Percentiles rank a stretch among this genome's conserved stretches.
These are phyloP conservation scores for Damaliscus lunatus DNA, from an alignment of 2,113 vertebrate species.

Conservation along the genomic window DNA sequence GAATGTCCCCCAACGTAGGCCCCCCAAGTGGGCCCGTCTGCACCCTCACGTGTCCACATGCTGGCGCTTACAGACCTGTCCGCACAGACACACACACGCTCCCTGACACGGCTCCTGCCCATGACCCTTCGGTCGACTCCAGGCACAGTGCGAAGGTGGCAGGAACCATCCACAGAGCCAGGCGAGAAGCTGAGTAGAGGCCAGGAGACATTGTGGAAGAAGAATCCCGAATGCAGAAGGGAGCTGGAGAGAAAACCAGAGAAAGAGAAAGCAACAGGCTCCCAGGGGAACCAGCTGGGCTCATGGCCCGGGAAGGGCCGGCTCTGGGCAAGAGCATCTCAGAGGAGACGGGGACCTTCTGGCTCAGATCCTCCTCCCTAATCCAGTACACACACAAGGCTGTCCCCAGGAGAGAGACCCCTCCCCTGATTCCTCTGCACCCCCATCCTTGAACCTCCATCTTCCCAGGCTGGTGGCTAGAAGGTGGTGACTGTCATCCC, in stretches of 20 bases:
- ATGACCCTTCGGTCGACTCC: fast-evolving
- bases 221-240: background rate
- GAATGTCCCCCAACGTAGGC: background rate
- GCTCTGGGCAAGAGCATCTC: background rate
- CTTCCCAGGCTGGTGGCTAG: background rate
- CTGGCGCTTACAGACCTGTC: no score
- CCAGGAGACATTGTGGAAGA: background rate
- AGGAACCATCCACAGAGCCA: background rate
- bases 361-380: background rate
- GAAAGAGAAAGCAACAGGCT: background rate
- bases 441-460: background rate
- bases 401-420: background rate
- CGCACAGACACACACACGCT: background rate
- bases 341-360: no score
- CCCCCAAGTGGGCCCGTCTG: fast-evolving
- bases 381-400: no score
- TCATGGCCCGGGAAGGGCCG: background rate
- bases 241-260: background rate
- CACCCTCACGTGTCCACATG: background rate
- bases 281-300: background rate
- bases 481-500: background rate
- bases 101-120: background rate
- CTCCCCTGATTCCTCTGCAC: background rate
- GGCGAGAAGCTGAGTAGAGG: background rate
- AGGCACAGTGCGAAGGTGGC: background rate